phyloP scores from a whole-genome alignment of 2,888 invertebrate genomes.

The Hymenopus coronatus region DNA sequence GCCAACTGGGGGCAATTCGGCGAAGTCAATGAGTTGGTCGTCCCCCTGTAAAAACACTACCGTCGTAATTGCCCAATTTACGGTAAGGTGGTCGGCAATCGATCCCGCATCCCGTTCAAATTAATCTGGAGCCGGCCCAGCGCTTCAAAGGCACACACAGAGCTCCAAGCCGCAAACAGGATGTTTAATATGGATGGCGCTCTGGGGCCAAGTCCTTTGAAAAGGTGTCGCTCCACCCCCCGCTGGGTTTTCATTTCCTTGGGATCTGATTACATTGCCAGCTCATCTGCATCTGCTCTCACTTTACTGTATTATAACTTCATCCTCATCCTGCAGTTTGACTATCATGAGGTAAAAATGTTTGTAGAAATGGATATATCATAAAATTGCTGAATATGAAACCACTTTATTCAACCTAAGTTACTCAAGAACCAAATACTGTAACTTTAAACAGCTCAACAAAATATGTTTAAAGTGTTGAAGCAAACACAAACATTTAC shows the following conservation, averaged over 20 bases:
- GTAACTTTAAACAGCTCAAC: no score
- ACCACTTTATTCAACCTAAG: no score
- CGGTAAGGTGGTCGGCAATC: neutral
- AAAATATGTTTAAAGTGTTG: no score
- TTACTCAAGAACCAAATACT: no score
- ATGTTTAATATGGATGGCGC: neutral
- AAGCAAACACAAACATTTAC: no score
- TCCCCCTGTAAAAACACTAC: neutral
- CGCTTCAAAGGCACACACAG: neutral
- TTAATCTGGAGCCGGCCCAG: neutral
- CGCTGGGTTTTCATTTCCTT: neutral
- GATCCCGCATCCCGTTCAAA: neutral
- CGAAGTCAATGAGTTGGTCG: neutral
- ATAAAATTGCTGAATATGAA: no score
- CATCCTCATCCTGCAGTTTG: neutral
- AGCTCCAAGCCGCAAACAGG: neutral
- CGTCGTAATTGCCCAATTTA: neutral
- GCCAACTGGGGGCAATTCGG: neutral
- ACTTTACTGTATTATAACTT: neutral
- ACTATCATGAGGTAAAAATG: no score
- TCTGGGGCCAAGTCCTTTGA: neutral
- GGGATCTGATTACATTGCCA: neutral
- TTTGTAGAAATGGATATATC: no score
- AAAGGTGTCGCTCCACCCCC: neutral
- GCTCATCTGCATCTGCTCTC: neutral